Base-by-base conservation (phyloP, 2,888 invertebrate genomes). In the Vesta saturnalis region DNA sequence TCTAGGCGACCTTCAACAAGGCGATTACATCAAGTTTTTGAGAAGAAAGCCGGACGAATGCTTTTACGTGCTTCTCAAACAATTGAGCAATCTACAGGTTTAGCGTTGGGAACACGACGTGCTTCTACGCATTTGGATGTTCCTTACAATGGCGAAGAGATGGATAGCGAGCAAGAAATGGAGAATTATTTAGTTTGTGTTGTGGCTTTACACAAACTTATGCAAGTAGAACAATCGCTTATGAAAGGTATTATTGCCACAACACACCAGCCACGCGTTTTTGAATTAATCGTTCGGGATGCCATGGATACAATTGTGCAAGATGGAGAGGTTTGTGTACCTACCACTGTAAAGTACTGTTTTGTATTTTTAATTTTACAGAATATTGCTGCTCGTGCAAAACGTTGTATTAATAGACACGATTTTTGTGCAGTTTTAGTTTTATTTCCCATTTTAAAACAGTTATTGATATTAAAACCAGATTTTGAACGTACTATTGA, bases 221-320 rank as follows among this genome's bases (percentile, higher is more conserved):
- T 97, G 87, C 93, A 96, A 76, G 92, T 93, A 82, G 97, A 98
- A 83, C 90, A 94, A 72, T 88, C 91, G 57, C 84, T 94, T 30
- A 92, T 97, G 87, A 89, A 91, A 58, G 94, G 93, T 30, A 92
- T 97, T 6, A 91, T 97, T 78, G 94, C 95, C 6, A 85, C 90
- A 70, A 90, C 92, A 47, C 90, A 94, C 74, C 92, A 95, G 80
- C 91, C 93, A 23, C 89, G 92, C 74, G 92, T 96, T 5, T 93
- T 97, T 79, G 92, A 94, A 74, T 89, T 90, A 47, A 90, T 97
- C 70, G 91, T 96, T 6, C 89, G 91, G 74, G 94, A 93, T 80
- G 93, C 95, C 58, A 91, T 97, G 85, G 93, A 94, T 72, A 86
- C 92, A 64, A 91, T 97, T 14, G 93, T 94, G 0, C 90, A 90